These are phyloP conservation scores for Otis tarda DNA, from an alignment of 2,113 vertebrate genomes.

Conservation along the genomic window DNA sequence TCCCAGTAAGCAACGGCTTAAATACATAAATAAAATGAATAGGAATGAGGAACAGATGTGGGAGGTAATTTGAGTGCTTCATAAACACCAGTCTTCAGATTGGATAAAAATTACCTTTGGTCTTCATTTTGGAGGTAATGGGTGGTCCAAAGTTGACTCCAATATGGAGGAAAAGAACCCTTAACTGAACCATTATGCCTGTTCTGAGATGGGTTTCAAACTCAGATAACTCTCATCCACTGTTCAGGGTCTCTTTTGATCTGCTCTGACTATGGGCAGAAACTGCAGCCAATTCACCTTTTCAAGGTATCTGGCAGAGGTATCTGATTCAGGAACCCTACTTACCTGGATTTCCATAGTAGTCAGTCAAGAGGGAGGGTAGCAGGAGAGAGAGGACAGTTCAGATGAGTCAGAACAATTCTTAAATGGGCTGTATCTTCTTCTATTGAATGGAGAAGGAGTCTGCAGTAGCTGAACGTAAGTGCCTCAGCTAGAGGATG, in stretches of 20 bases:
- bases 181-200: neutral
- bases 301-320: neutral
- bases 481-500: neutral
- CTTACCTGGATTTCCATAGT: neutral
- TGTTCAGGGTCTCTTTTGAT: neutral
- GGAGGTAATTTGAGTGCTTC: neutral
- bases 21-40: constrained; percentile 29
- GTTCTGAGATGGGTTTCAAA: neutral
- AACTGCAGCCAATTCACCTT: neutral
- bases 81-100: neutral
- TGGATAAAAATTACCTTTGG: neutral
- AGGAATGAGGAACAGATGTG: neutral
- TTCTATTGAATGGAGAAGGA: neutral
- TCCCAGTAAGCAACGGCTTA: neutral
- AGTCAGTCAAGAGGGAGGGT: neutral
- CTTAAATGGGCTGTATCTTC: neutral
- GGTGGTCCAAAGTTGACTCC: neutral
- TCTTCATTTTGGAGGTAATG: neutral
- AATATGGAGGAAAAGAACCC: neutral
- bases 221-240: neutral
- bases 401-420: neutral
- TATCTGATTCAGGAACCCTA: neutral
- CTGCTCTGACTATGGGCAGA: neutral
- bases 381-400: accelerated
- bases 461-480: neutral